Conservation (phyloP, 2,797 vertebrate species). For the Catostomus latipinnis region DNA sequence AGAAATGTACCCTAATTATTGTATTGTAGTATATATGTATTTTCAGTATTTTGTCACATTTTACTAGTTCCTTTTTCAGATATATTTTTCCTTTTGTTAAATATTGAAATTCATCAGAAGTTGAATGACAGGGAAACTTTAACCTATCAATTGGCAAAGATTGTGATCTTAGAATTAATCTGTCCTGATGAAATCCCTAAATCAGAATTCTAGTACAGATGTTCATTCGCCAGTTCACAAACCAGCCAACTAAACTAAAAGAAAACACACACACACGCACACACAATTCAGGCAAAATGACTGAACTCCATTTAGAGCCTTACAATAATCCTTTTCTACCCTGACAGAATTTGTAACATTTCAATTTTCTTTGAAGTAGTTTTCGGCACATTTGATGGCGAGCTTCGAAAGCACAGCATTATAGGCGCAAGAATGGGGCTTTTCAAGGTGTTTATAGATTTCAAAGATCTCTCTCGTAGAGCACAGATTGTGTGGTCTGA, state of each 20-base stretch:
- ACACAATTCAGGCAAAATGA: conserved; percentile 26
- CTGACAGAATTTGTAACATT: conserved; percentile 79
- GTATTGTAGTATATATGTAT: too few relatives aligned
- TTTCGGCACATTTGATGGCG: conserved; percentile 87
- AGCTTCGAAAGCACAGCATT: conserved; percentile 82
- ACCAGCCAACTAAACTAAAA: conserved; percentile 7
- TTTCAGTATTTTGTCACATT: too few relatives aligned
- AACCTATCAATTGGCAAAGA: background rate
- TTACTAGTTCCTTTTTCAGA: too few relatives aligned
- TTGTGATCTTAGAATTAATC: conserved; percentile 2
- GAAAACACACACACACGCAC: background rate
- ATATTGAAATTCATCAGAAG: background rate
- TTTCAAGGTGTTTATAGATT: conserved; percentile 89
- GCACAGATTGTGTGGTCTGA: conserved; percentile 84
- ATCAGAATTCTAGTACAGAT: conserved; percentile 29
- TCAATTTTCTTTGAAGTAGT: conserved; percentile 82
- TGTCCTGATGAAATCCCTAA: background rate
- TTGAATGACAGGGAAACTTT: background rate
- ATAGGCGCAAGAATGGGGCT: conserved; percentile 84
- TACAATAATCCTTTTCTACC: conserved; percentile 83
- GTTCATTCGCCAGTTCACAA: conserved; percentile 37
- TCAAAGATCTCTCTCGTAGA: conserved; percentile 83
- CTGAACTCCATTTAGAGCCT: conserved; percentile 65
- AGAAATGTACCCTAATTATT: too few relatives aligned
- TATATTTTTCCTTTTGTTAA: background rate